Evolutionary conservation across 2,888 invertebrate species (phyloP).

Genomic region (Drosophila stalkeri): DNA sequence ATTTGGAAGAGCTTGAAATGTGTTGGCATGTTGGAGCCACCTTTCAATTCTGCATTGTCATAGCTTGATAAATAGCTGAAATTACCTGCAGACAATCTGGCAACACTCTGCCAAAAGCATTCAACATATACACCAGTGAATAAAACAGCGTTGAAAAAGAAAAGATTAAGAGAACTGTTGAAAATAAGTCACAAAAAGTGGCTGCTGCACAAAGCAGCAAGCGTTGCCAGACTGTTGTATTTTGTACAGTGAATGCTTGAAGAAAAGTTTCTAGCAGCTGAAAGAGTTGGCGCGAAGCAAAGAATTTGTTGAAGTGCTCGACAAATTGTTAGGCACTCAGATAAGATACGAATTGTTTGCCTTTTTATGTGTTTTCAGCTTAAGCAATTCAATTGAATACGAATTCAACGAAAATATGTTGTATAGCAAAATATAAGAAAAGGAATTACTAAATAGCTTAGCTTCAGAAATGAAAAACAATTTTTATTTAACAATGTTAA

Average conservation of each 20-base stretch:
- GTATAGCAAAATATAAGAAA: background rate
- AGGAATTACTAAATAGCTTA: background rate
- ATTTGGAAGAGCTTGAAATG: constrained; percentile 21
- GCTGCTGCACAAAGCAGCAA: constrained; percentile 2
- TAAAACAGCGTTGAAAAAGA: background rate
- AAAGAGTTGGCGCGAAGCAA: background rate
- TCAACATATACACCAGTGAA: constrained; percentile 10
- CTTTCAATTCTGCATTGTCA: constrained; percentile 73
- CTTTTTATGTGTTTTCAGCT: background rate
- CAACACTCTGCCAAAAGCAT: constrained; percentile 37
- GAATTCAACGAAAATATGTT: background rate
- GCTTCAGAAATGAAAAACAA: no score
- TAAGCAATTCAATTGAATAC: background rate
- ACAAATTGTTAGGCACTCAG: constrained; percentile 5
- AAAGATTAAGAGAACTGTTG: background rate
- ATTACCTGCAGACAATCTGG: constrained; percentile 50
- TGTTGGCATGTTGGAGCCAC: constrained; percentile 56
- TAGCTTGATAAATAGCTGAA: constrained; percentile 77
- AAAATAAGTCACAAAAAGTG: constrained; percentile 7
- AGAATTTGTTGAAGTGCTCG: constrained; percentile 2
- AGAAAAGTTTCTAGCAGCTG: constrained; percentile 1
- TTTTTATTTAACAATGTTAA: background rate
- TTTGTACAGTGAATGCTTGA: background rate
- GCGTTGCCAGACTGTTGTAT: constrained; percentile 22
- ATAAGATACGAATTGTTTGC: background rate